These are phyloP conservation scores for Pedetes capensis DNA, from an alignment of 2,113 vertebrate species.

Conservation along the genomic window DNA sequence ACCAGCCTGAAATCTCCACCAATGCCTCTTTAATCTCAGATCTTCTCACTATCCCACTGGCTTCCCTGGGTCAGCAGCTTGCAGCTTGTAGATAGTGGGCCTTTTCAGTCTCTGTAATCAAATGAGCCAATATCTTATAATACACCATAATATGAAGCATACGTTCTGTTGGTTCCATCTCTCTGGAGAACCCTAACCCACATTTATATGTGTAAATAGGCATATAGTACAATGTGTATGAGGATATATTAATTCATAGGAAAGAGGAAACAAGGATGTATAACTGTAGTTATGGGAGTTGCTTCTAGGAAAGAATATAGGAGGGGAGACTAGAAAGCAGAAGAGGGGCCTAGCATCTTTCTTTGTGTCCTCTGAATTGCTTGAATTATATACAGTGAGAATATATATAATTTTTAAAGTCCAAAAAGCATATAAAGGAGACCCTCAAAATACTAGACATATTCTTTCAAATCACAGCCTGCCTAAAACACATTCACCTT, in stretches of 20 bases:
- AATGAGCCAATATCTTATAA: not conserved
- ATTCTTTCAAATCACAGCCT: conserved; percentile 25
- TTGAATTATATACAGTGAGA: not conserved
- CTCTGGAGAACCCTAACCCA: not conserved
- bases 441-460: not conserved
- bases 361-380: not conserved
- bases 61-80: not conserved
- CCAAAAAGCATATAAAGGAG: not conserved
- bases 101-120: not conserved
- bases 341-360: not conserved
- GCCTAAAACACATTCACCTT: conserved; percentile 22
- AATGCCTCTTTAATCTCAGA: not conserved
- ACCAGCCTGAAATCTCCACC: not conserved
- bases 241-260: not conserved
- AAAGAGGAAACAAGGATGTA: not conserved
- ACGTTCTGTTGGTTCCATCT: not conserved
- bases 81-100: not conserved
- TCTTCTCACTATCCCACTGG: not conserved
- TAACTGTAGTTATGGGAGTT: not conserved
- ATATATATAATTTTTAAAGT: not conserved
- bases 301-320: not conserved
- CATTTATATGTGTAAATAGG: not conserved
- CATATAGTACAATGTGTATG: not conserved
- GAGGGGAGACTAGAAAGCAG: not conserved
- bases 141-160: no score